Evolutionary conservation across 2,113 vertebrate genomes (phyloP).

Genomic region (Nestor notabilis): DNA sequence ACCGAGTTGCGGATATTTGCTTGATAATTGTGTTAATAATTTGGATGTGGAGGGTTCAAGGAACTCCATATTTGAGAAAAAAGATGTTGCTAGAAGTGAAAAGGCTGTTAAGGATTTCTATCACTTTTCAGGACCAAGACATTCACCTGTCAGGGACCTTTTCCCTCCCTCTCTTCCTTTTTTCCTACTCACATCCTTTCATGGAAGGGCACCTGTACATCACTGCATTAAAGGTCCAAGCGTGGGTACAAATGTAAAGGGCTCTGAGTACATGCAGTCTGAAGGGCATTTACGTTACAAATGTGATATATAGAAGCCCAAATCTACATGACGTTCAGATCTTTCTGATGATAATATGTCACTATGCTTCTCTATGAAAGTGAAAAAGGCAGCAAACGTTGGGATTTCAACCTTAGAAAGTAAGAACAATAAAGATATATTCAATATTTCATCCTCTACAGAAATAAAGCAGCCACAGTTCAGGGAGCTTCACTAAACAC

Average conservation of each 20-base stretch:
- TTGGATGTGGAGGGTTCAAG: neutral
- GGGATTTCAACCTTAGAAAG: slow-evolving; percentile 22
- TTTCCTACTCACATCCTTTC: neutral
- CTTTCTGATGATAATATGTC: neutral
- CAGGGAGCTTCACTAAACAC: slow-evolving; percentile 74
- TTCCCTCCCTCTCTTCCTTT: neutral
- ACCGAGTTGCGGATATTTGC: neutral
- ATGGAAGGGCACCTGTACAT: neutral
- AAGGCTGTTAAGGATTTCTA: neutral
- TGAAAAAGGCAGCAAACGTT: neutral
- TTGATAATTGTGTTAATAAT: neutral
- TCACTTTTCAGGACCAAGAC: neutral
- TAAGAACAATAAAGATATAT: slow-evolving; percentile 56
- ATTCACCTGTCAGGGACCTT: neutral
- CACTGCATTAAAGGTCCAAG: neutral
- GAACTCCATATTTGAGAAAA: neutral
- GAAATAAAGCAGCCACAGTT: slow-evolving; percentile 71
- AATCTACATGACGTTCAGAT: neutral
- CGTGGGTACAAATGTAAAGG: neutral
- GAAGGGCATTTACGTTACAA: neutral
- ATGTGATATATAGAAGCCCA: neutral
- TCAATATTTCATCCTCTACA: slow-evolving; percentile 63
- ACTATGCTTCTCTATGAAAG: neutral
- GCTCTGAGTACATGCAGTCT: neutral
- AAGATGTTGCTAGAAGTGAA: neutral